Evolutionary conservation across 2,113 vertebrate species (phyloP).

Genomic region (Leptocoma aspasia): DNA sequence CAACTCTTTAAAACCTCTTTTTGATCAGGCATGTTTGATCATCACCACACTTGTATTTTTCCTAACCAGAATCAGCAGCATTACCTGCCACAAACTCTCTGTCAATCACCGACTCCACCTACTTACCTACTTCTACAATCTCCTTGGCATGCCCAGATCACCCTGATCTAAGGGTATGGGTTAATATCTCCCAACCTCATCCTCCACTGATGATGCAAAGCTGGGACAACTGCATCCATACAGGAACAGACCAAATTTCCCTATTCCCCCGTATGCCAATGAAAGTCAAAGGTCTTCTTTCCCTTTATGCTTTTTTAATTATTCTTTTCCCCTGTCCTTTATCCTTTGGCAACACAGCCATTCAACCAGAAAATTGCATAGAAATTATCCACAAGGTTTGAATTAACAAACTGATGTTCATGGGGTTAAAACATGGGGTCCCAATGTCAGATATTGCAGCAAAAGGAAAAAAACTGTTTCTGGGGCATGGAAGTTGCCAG

Average conservation of each 20-base stretch:
- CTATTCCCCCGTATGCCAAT: accelerated
- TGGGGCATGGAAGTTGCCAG: background rate
- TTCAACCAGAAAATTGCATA: background rate
- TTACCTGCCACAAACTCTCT: background rate
- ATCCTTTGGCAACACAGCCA: background rate
- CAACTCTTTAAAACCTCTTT: background rate
- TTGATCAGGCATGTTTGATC: background rate
- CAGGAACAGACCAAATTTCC: background rate
- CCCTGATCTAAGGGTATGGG: background rate
- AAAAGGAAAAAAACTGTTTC: background rate
- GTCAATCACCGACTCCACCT: background rate
- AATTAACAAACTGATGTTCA: background rate
- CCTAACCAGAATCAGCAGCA: background rate
- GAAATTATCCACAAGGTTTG: background rate
- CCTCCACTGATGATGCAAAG: background rate
- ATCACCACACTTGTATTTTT: background rate
- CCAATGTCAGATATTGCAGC: background rate
- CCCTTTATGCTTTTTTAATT: background rate
- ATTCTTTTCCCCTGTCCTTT: background rate
- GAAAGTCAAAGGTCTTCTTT: background rate
- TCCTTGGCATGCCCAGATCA: background rate
- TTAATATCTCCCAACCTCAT: background rate
- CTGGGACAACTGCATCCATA: background rate
- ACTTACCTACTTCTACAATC: background rate
- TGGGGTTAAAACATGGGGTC: background rate